Conservation (phyloP, 2,113 vertebrate species). For the Prinia subflava region DNA sequence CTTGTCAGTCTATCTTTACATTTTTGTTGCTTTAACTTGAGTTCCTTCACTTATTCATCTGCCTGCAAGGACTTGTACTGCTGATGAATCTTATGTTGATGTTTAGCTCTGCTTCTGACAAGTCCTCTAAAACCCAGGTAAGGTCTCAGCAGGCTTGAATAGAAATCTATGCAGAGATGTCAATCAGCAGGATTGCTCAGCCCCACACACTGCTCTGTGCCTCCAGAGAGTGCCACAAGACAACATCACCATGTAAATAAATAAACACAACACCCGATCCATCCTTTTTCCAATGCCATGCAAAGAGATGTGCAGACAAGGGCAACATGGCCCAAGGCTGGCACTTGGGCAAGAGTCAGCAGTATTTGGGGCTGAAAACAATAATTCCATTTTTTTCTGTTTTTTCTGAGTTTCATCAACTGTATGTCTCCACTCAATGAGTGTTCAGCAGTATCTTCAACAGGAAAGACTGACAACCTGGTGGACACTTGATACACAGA, state of each 20-base stretch:
- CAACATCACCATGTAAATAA: neutral
- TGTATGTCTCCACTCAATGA: neutral
- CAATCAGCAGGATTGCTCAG: neutral
- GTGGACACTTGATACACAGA: neutral
- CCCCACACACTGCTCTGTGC: neutral
- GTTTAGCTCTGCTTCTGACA: neutral
- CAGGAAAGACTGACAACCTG: neutral
- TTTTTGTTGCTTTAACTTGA: neutral
- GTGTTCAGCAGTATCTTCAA: neutral
- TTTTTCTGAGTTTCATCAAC: neutral
- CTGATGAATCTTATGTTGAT: neutral
- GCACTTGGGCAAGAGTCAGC: neutral
- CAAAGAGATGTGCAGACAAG: neutral
- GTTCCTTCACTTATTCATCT: neutral
- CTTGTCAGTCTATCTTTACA: neutral
- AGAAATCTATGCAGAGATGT: neutral
- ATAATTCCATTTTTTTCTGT: neutral
- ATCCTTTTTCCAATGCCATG: neutral
- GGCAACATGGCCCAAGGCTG: neutral
- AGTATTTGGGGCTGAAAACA: neutral
- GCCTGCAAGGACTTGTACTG: constrained; percentile 25
- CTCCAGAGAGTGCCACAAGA: neutral
- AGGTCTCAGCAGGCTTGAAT: constrained; percentile 1
- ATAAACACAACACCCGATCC: neutral
- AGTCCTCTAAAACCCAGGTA: neutral